These are phyloP conservation scores for Lithophane socia DNA, from an alignment of 2,888 invertebrate species.

Conservation along the genomic window DNA sequence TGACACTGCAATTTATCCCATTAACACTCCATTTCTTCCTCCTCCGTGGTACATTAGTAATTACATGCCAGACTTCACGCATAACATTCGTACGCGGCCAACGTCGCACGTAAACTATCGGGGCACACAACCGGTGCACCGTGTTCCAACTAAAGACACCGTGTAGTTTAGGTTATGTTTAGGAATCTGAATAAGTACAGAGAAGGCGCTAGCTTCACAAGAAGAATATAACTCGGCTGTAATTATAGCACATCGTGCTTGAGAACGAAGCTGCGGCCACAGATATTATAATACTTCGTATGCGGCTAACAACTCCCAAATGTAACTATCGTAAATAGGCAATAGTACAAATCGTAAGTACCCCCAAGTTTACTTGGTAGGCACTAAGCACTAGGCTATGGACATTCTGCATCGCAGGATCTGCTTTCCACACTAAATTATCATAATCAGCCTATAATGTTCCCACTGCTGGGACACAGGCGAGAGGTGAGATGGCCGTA, in stretches of 20 bases:
- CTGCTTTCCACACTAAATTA: neutral
- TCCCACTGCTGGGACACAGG: too few relatives aligned
- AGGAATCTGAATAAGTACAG: neutral
- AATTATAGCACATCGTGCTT: neutral
- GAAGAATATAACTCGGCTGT: neutral
- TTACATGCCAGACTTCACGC: constrained; percentile 40
- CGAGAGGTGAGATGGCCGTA: too few relatives aligned
- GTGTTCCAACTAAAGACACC: constrained; percentile 34
- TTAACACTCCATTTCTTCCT: constrained; percentile 7
- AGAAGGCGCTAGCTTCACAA: neutral
- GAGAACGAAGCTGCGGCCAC: neutral
- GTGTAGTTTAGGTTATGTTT: neutral
- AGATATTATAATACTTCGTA: too few relatives aligned
- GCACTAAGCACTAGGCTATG: neutral
- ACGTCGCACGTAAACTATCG: constrained; percentile 29
- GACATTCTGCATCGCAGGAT: neutral
- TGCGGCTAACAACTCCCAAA: neutral
- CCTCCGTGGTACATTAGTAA: constrained; percentile 9
- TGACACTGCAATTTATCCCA: neutral
- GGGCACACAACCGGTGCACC: constrained; percentile 5
- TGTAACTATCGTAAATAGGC: neutral
- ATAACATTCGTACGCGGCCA: constrained; percentile 36
- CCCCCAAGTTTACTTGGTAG: neutral
- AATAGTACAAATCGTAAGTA: too few relatives aligned
- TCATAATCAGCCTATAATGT: too few relatives aligned